Conservation (phyloP, 2,888 invertebrate genomes). For the Drosophila robusta region DNA sequence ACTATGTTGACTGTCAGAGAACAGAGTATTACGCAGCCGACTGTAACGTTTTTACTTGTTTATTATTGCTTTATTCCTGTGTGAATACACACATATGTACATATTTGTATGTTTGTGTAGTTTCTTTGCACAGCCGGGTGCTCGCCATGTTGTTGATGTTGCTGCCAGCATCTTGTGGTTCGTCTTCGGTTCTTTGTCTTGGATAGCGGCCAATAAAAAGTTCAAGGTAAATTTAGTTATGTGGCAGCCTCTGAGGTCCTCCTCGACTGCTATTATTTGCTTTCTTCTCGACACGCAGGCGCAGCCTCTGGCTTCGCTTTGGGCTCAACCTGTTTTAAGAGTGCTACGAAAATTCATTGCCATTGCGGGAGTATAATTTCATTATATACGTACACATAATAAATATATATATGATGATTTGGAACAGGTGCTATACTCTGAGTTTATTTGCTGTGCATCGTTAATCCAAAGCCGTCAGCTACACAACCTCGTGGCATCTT, state of each 20-base stretch:
- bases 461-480: too few species aligned
- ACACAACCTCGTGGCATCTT: neutral
- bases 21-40: neutral
- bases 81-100: neutral
- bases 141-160: constrained; percentile 19
- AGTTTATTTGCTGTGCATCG: constrained; percentile 1
- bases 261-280: constrained; percentile 32
- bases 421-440: constrained; percentile 47
- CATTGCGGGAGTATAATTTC: neutral
- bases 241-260: constrained; percentile 21
- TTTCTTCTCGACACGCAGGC: constrained; percentile 38
- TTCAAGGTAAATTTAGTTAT: constrained; percentile 66
- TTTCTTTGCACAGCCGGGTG: constrained; percentile 14
- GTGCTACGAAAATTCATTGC: neutral
- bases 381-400: neutral
- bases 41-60: neutral
- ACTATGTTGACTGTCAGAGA: neutral
- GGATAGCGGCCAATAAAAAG: constrained; percentile 43
- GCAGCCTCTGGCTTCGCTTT: constrained; percentile 8
- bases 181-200: constrained; percentile 44
- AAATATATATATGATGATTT: constrained; percentile 15
- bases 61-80: neutral
- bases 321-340: neutral
- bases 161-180: constrained; percentile 24
- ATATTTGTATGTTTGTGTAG: neutral